phyloP scores from a whole-genome alignment of 2,113 vertebrate genomes.

The Sinocyclocheilus rhinocerous region DNA sequence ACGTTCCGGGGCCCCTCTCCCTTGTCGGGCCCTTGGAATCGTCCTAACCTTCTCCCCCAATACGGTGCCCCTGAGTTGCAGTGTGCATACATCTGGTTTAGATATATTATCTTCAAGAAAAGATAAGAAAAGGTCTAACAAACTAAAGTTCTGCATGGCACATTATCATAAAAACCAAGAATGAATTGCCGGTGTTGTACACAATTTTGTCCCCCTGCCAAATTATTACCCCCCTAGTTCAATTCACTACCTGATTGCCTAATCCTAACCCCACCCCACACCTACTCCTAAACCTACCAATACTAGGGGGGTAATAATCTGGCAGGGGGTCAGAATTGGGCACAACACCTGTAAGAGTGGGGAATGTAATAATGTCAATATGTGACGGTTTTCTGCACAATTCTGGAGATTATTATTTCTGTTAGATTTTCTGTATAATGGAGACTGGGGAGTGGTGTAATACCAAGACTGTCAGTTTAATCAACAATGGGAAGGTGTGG shows the following conservation, averaged over 20 bases:
- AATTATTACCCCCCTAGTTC: too few species aligned
- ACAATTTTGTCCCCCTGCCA: too few species aligned
- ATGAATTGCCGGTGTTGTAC: neutral
- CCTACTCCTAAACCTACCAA: too few species aligned
- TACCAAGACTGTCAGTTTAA: neutral
- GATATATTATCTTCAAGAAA: neutral
- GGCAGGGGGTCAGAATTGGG: too few species aligned
- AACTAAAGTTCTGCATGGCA: neutral
- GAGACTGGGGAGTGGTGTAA: neutral
- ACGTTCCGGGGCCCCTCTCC: too few species aligned
- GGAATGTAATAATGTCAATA: neutral
- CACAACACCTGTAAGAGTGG: neutral
- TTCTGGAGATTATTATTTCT: neutral
- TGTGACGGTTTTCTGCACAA: neutral
- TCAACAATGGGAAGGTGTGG: neutral
- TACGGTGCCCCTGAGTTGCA: neutral
- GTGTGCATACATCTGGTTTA: neutral
- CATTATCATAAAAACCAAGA: neutral
- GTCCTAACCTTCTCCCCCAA: too few species aligned
- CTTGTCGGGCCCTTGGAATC: too few species aligned
- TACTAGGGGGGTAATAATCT: too few species aligned
- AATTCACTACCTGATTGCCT: too few species aligned
- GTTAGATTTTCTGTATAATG: neutral
- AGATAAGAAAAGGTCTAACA: neutral
- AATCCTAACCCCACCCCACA: too few species aligned